Percentiles rank a stretch among this genome's conserved stretches.
Conservation (phyloP, 1,140 invertebrate species). For the Brachionus angularis region DNA sequence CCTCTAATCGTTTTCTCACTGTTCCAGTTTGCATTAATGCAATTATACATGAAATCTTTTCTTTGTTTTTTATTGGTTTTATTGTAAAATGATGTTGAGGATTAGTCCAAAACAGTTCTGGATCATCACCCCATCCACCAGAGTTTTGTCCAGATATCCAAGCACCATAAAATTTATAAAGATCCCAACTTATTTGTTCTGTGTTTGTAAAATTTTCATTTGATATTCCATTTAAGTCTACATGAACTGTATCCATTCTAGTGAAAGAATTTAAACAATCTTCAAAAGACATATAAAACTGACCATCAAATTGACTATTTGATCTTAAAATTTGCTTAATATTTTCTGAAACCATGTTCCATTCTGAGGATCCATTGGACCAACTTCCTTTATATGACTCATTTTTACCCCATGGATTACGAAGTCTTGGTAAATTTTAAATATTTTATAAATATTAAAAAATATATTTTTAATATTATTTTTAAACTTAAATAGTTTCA, state of each 20-base stretch:
- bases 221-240: constrained; percentile 65
- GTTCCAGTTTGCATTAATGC: constrained; percentile 4
- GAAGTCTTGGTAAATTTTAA: constrained; percentile 61
- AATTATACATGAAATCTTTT: constrained; percentile 2
- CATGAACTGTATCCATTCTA: constrained; percentile 67
- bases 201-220: constrained; percentile 83
- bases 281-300: constrained; percentile 73
- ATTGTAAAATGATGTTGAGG: constrained; percentile 16
- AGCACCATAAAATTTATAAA: constrained; percentile 47
- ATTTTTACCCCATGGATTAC: constrained; percentile 94
- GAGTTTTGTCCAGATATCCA: constrained; percentile 51
- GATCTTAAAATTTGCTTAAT: constrained; percentile 81
- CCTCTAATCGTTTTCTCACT: constrained; percentile 25
- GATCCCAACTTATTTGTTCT: constrained; percentile 60
- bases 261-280: constrained; percentile 59
- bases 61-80: not conserved
- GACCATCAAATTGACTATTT: constrained; percentile 85
- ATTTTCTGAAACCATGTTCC: constrained; percentile 81
- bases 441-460: not conserved
- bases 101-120: constrained; percentile 37
- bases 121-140: constrained; percentile 50
- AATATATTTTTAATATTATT: not conserved
- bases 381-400: constrained; percentile 93
- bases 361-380: constrained; percentile 79
- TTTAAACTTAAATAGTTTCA: too few species aligned